Evolutionary conservation across 1,140 invertebrate genomes (phyloP).

Genomic region (Drosophila parvula): DNA sequence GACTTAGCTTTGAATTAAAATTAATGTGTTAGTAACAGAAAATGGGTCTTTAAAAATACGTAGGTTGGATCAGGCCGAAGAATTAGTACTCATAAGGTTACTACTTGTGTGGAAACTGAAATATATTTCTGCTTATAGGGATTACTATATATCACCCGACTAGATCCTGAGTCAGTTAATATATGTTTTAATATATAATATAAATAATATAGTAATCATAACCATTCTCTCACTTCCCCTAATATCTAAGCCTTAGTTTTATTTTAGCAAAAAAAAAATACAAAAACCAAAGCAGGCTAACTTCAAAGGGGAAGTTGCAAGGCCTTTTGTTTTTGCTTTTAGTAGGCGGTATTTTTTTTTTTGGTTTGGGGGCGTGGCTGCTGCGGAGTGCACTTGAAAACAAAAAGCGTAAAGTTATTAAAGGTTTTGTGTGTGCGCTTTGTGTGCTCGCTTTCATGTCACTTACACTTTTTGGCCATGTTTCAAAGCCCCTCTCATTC

Average conservation of each 20-base stretch:
- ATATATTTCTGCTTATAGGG: too few species aligned
- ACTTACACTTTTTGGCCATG: constrained; percentile 75
- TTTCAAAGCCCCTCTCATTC: constrained; percentile 39
- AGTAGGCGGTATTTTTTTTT: constrained; percentile 17
- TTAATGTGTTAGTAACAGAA: too few species aligned
- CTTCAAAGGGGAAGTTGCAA: constrained; percentile 72
- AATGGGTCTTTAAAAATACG: too few species aligned
- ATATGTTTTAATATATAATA: too few species aligned
- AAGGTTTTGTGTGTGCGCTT: constrained; percentile 75
- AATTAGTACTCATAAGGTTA: too few species aligned
- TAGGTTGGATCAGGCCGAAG: too few species aligned
- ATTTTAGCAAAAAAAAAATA: constrained; percentile 8
- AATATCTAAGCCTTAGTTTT: constrained; percentile 15
- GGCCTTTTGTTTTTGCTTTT: constrained; percentile 47
- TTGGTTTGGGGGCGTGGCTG: constrained; percentile 34
- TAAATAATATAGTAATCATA: neutral
- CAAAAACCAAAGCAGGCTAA: constrained; percentile 35
- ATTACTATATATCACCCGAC: too few species aligned
- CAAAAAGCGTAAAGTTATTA: constrained; percentile 81
- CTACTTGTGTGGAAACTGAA: too few species aligned
- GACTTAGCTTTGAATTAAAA: too few species aligned
- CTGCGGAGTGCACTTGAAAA: constrained; percentile 73
- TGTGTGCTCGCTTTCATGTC: constrained; percentile 74
- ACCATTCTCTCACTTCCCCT: neutral
- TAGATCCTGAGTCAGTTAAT: too few species aligned